Base-by-base conservation (phyloP, 1,140 invertebrate species). In the Ericerus pela region DNA sequence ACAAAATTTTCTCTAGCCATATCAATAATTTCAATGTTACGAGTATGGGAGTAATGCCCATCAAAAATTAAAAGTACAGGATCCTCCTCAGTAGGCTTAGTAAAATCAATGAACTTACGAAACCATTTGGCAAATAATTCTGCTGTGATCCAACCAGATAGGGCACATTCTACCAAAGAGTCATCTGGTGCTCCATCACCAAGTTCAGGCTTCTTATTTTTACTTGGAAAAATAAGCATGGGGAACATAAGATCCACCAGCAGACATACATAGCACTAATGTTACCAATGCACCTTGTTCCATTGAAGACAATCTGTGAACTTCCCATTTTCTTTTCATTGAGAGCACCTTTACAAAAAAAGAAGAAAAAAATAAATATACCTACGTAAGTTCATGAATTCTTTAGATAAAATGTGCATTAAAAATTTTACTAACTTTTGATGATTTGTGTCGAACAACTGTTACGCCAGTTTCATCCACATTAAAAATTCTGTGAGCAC, bases 401-500 rank as follows among this genome's bases (percentile, higher is more conserved):
- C 8, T 33, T 33, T 10, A 8, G 30, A 10, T 10, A 33, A 33
- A 33, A n/a, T 10, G n/a, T 10, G n/a, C 30, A 33, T 10, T 8
- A 33, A 33, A 33, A 33, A 33, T 33, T 33, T 33, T 33, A 10
- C 30, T 33, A 10, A 33, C 30, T 33, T 33, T 33, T 33, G 8
- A 8, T 29, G 59, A 58, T n/a, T 63, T 56, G 36, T 62, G 64
- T 10, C 63, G 61, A 27, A 69, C 67, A 29, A 63, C 69, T 8
- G 63, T 66, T 22, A 68, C 33, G 8, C 68, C 69, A 29, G 65
- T 71, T 51, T 68, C 66, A 58, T 68, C 65, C 51, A 66, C 56
- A 63, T 71, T 71, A 54, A 63, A 70, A 14, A 69, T 62, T 26
- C 59, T 55, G 29, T 60, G 41, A 56, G 60, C 26, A 28, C 10